phyloP scores from a whole-genome alignment of 2,113 vertebrate genomes.

The Jaculus jaculus region DNA sequence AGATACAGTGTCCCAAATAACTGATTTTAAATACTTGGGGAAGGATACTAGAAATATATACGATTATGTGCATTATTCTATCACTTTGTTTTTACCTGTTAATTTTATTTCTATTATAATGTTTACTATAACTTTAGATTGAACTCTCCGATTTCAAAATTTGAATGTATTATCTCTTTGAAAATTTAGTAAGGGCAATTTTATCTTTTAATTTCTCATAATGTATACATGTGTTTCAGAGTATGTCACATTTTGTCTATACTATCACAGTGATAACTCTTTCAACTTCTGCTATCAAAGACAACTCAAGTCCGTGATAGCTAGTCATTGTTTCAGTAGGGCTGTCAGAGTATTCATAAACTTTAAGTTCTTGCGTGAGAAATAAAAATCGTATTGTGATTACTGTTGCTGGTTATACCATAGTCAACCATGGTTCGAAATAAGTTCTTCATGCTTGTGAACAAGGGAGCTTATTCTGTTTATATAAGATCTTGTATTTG shows the following conservation, averaged over 20 bases:
- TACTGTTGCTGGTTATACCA: neutral
- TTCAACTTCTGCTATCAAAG: neutral
- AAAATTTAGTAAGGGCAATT: neutral
- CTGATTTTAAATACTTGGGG: neutral
- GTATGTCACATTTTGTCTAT: neutral
- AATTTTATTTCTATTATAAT: slow-evolving; percentile 11
- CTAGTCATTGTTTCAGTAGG: neutral
- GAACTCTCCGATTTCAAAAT: neutral
- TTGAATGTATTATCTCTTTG: neutral
- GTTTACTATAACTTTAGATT: slow-evolving; percentile 10
- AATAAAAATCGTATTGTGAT: neutral
- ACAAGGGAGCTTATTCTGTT: neutral
- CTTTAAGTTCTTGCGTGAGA: neutral
- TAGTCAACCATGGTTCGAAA: neutral
- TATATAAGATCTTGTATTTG: neutral
- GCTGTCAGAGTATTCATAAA: neutral
- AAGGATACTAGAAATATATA: slow-evolving; percentile 11
- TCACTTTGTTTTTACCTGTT: slow-evolving; percentile 32
- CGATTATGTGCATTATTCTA: neutral
- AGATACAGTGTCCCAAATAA: neutral
- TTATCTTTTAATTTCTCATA: slow-evolving; percentile 14
- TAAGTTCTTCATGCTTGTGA: neutral
- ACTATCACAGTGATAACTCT: neutral
- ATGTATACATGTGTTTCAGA: neutral
- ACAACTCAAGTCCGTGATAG: neutral